Conservation (phyloP, 2,888 invertebrate genomes). For the Apeira syringaria region DNA sequence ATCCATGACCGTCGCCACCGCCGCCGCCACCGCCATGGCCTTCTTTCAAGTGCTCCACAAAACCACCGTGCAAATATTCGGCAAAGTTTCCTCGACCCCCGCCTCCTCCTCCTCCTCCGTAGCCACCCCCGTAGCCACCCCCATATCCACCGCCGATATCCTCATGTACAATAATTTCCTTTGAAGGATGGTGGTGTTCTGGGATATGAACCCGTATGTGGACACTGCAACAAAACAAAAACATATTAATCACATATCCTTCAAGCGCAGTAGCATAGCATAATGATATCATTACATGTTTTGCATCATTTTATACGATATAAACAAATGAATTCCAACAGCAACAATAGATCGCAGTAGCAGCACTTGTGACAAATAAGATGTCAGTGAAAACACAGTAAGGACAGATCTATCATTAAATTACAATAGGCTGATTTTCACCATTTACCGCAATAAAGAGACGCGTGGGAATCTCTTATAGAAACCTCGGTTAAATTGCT, state of each 20-base stretch:
- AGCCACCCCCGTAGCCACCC: constrained; percentile 44
- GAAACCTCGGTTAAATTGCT: constrained; percentile 70
- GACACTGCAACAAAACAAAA: constrained; percentile 72
- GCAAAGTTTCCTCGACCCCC: constrained; percentile 47
- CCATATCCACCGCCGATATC: constrained; percentile 43
- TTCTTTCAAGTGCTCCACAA: constrained; percentile 1
- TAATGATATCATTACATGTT: constrained; percentile 9
- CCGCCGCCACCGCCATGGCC: constrained; percentile 58
- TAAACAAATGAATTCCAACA: constrained; percentile 29
- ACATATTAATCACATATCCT: not conserved
- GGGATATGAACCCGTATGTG: constrained; percentile 83
- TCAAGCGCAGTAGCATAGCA: constrained; percentile 1
- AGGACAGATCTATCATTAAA: constrained; percentile 49
- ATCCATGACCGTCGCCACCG: constrained; percentile 37
- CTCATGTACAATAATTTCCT: constrained; percentile 70
- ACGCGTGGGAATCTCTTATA: constrained; percentile 71
- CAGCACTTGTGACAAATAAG: constrained; percentile 43
- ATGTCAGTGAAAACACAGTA: constrained; percentile 59
- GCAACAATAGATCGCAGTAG: constrained; percentile 57
- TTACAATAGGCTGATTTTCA: constrained; percentile 74
- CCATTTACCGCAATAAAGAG: constrained; percentile 71
- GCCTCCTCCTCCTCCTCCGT: constrained; percentile 54
- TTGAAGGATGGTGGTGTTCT: constrained; percentile 71
- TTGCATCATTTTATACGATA: constrained; percentile 18
- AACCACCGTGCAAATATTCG: constrained; percentile 13